Percentiles rank a stretch among this genome's conserved stretches.
These are phyloP conservation scores for Phortica variegata DNA, from an alignment of 1,140 invertebrate species.

Conservation along the genomic window DNA sequence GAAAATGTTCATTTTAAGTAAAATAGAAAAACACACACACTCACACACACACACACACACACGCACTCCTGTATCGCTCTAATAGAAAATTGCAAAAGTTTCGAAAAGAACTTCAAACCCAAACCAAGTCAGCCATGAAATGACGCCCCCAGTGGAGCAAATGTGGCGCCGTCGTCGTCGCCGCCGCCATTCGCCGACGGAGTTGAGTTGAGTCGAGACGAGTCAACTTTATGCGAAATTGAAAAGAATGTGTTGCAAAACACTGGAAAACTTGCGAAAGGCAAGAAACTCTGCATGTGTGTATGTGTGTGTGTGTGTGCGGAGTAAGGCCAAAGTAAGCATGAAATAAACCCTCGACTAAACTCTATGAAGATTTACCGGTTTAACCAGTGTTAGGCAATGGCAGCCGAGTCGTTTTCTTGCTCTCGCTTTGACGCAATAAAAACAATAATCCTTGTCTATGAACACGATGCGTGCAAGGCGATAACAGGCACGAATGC, in stretches of 20 bases:
- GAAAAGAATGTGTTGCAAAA: slow-evolving; percentile 52
- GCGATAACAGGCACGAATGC: too few species aligned
- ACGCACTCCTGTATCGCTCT: slow-evolving; percentile 48
- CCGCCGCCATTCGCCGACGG: too few species aligned
- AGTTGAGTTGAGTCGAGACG: too few species aligned
- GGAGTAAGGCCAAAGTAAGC: slow-evolving; percentile 45
- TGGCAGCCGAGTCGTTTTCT: too few species aligned
- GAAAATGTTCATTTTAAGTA: too few species aligned
- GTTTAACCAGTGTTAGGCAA: slow-evolving; percentile 51
- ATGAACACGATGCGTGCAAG: too few species aligned
- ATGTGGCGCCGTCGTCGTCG: slow-evolving; percentile 5
- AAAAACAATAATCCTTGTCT: too few species aligned
- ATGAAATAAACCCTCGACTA: slow-evolving; percentile 50
- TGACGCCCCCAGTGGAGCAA: too few species aligned
- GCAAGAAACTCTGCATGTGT: slow-evolving; percentile 1
- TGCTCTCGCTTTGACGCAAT: too few species aligned
- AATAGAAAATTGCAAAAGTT: slow-evolving; percentile 55
- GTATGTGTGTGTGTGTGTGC: not conserved
- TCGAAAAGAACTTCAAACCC: slow-evolving; percentile 33
- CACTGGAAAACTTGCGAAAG: slow-evolving; percentile 8
- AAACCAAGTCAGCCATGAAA: slow-evolving; percentile 15
- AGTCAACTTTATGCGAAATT: slow-evolving; percentile 24
- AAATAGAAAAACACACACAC: slow-evolving; percentile 1
- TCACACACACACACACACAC: slow-evolving; percentile 20
- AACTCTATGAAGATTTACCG: slow-evolving; percentile 52